Evolutionary conservation across 2,888 invertebrate species (phyloP).

Genomic region (Phania funesta): DNA sequence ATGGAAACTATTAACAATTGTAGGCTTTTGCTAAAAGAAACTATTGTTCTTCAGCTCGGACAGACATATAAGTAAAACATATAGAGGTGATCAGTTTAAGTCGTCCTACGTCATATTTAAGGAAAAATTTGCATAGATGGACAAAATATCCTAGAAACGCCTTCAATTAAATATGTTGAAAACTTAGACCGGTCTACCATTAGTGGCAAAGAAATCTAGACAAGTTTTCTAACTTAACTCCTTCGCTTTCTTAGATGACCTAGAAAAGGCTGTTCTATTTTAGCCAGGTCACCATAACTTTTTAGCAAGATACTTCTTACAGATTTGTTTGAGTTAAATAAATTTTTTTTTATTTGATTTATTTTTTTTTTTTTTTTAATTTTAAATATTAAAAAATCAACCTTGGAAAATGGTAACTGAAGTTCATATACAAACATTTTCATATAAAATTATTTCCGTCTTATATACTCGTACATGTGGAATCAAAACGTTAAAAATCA

Average conservation of each 20-base stretch:
- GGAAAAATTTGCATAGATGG: no score
- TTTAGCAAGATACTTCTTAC: constrained; percentile 23
- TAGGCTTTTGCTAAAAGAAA: no score
- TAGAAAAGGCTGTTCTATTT: constrained; percentile 64
- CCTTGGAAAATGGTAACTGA: constrained; percentile 50
- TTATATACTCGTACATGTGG: neutral
- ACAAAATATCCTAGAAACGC: no score
- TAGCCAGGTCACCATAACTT: constrained; percentile 51
- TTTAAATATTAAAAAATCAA: constrained; percentile 9
- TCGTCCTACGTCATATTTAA: no score
- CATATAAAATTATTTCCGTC: constrained; percentile 53
- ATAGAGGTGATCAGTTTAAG: no score
- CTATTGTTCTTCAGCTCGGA: no score
- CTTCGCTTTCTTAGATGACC: constrained; percentile 19
- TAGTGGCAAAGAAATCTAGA: neutral
- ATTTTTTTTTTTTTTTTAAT: neutral
- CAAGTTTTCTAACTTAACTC: neutral
- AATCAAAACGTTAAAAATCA: constrained; percentile 14
- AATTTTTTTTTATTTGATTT: constrained; percentile 4
- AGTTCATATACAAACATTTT: constrained; percentile 13
- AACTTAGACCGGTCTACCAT: no score
- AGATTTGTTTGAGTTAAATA: neutral
- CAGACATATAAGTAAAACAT: no score
- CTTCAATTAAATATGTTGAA: no score
- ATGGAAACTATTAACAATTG: no score